These are phyloP conservation scores for Drosophila borborema DNA, from an alignment of 2,888 invertebrate genomes.

Conservation along the genomic window DNA sequence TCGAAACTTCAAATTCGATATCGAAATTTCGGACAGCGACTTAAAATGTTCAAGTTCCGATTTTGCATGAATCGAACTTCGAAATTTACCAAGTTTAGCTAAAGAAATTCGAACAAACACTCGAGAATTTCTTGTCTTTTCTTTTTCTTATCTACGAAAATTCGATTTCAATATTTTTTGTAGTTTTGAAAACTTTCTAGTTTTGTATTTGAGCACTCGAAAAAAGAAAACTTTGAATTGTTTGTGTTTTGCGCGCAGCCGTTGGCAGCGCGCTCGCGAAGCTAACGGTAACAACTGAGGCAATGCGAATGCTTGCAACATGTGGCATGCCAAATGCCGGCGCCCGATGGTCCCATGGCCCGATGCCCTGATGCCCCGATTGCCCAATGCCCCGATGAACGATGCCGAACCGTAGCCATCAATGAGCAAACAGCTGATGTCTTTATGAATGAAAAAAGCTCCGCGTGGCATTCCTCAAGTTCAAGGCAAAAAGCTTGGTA, in stretches of 20 bases:
- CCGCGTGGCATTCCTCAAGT: slow-evolving; percentile 40
- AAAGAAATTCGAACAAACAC: not conserved
- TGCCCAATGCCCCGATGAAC: slow-evolving; percentile 4
- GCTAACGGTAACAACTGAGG: slow-evolving; percentile 75
- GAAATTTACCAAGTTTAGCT: not conserved
- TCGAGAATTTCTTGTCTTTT: not conserved
- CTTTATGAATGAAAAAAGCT: slow-evolving; percentile 67
- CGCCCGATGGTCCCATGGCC: slow-evolving; percentile 19
- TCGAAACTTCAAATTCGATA: slow-evolving; percentile 1
- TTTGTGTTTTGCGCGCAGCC: slow-evolving; percentile 42
- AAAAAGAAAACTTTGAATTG: not conserved
- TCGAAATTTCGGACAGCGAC: not conserved
- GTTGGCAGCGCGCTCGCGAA: slow-evolving; percentile 57
- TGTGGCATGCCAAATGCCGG: slow-evolving; percentile 54
- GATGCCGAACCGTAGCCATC: slow-evolving; percentile 18
- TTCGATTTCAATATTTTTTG: not conserved
- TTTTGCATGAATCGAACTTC: no score
- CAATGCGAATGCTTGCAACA: slow-evolving; percentile 64
- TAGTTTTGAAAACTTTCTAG: not conserved
- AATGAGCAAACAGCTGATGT: slow-evolving; percentile 39
- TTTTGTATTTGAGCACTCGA: slow-evolving; percentile 6
- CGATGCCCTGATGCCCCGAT: slow-evolving; percentile 9
- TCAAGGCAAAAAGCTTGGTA: slow-evolving; percentile 56
- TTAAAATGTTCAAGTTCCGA: no score
- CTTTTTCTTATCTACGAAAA: not conserved